These are phyloP conservation scores for Lepus townsendii DNA, from an alignment of 2,797 vertebrate genomes.

Conservation along the genomic window DNA sequence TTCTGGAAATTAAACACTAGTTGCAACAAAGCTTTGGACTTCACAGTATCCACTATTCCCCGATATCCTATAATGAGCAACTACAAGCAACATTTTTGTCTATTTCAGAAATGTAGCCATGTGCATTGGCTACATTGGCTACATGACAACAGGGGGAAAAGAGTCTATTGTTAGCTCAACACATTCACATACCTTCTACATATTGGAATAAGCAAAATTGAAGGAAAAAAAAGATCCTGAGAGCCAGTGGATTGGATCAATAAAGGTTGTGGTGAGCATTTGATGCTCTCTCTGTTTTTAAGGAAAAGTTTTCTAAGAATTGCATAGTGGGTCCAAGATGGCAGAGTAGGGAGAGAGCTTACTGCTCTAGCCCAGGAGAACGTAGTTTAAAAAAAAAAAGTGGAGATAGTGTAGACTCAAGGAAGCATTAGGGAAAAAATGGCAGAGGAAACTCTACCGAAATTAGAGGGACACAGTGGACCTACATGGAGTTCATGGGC, in stretches of 20 bases:
- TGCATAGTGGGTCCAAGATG: too few species aligned
- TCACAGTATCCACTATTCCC: background rate
- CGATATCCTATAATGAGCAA: background rate
- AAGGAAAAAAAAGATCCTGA: background rate
- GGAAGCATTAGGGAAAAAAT: too few species aligned
- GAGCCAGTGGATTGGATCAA: background rate
- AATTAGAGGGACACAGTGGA: too few species aligned
- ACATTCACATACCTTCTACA: background rate
- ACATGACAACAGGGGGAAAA: too few species aligned
- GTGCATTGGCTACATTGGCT: too few species aligned
- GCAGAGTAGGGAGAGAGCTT: too few species aligned
- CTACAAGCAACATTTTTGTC: background rate
- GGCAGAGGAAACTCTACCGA: too few species aligned
- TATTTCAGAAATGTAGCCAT: background rate
- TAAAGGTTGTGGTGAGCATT: background rate
- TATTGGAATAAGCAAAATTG: background rate
- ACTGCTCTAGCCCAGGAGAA: too few species aligned
- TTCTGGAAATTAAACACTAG: background rate
- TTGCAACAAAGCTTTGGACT: background rate
- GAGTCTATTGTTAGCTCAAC: background rate
- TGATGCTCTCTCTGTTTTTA: background rate
- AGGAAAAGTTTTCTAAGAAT: background rate
- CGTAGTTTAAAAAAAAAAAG: too few species aligned
- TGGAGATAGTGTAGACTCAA: too few species aligned
- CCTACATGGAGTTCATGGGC: too few species aligned